Evolutionary conservation across 2,797 vertebrate genomes (phyloP).

Genomic region (Lutjanus campechanus): DNA sequence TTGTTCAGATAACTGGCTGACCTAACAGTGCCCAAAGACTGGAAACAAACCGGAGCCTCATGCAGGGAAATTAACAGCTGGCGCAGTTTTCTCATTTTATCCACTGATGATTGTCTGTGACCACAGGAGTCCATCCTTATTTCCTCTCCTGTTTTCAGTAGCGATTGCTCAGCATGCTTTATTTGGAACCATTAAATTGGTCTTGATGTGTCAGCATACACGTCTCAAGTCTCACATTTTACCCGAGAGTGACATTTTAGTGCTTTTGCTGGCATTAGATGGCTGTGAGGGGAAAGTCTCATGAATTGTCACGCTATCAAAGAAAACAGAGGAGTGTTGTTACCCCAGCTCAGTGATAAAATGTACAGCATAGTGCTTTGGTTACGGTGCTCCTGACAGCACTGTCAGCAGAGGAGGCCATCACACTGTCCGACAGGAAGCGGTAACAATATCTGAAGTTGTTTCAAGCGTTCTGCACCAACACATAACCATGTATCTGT

Average conservation of each 20-base stretch:
- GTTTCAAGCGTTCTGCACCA: neutral
- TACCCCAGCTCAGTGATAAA: constrained; percentile 20
- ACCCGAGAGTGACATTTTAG: constrained; percentile 29
- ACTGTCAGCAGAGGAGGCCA: constrained; percentile 21
- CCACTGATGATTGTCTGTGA: neutral
- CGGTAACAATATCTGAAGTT: neutral
- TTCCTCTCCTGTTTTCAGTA: constrained; percentile 1
- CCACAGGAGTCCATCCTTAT: constrained; percentile 6
- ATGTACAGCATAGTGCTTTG: constrained; percentile 4
- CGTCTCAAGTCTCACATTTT: constrained; percentile 12
- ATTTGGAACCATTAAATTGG: constrained; percentile 7
- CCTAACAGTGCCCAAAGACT: constrained; percentile 12
- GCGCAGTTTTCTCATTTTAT: constrained; percentile 27
- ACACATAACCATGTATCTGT: neutral
- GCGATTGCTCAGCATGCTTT: neutral
- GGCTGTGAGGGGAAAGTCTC: constrained; percentile 12
- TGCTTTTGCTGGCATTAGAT: constrained; percentile 14
- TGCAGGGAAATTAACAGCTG: constrained; percentile 38
- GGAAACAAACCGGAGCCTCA: constrained; percentile 35
- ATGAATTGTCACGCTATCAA: constrained; percentile 21
- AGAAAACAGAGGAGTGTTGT: constrained; percentile 4
- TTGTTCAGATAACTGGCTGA: constrained; percentile 35
- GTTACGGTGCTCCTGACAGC: constrained; percentile 14
- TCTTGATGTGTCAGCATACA: constrained; percentile 4
- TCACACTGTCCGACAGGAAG: neutral